Base-by-base conservation (phyloP, 1,140 invertebrate species). In the Phocides pigmalion region DNA sequence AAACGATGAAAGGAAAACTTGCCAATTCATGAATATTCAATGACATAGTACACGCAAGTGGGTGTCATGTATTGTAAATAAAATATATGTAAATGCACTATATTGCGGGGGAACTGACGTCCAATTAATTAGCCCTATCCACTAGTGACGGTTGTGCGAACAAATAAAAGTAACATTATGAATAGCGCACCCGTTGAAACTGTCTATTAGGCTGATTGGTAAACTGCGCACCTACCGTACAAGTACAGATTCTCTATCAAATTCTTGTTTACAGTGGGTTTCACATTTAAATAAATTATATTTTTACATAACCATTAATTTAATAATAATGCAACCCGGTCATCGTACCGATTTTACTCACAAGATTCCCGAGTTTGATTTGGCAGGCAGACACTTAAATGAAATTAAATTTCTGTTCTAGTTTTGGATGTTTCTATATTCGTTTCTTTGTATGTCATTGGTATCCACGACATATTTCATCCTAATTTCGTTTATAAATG, bases 91-190 rank as follows among this genome's bases (percentile, higher is more conserved):
- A 41, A 44, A 70, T 59, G 59, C 53, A 70, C 70, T 71, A 67
- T 67, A 47, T 41, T 65, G 68, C 41, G 46, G 70, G 71, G 58
- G n/a, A n/a, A n/a, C 64, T 69, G 69, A 72, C 63, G 66, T 64
- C 62, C 71, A 71, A 76, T 81, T 81, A 74, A 79, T 79, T 78
- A 78, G 64, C 51, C 44, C 62, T 49, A 61, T 76, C 76, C 76
- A 76, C 69, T 70, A 76, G 68, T 54, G 66, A 16, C 56, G 59
- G 41, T 64, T 35, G 58, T 46, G 54, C 20, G 59, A 39, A 66
- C 62, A 71, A 71, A 77, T 74, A 79, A 79, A 79, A 73, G 64
- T 70, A 54, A 61, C 66, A 72, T 68, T 70, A 70, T 71, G 69
- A 74, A 72, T 71, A 67, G 64, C 44, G 41, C n/a, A 54, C 41